Evolutionary conservation across 2,113 vertebrate genomes (phyloP).

Genomic region (Urocitellus parryii): DNA sequence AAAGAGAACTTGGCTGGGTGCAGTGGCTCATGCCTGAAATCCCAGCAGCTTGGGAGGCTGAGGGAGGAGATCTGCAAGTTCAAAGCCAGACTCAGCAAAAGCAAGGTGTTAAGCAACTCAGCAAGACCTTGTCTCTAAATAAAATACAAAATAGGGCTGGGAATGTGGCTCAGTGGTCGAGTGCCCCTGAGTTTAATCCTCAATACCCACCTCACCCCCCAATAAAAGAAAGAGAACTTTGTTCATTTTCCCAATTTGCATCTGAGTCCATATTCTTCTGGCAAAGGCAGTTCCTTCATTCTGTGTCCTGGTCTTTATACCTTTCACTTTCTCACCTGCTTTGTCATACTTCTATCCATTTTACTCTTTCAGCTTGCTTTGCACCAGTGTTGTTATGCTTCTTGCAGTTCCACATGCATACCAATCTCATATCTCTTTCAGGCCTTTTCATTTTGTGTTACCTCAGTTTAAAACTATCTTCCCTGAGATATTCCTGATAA

Average conservation of each 20-base stretch:
- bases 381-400: neutral
- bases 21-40: too few relatives aligned
- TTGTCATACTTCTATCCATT: neutral
- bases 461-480: neutral
- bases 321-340: neutral
- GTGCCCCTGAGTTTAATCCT: too few relatives aligned
- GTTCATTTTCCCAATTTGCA: neutral
- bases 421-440: neutral
- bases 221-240: neutral
- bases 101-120: too few relatives aligned
- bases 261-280: neutral
- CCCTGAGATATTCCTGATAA: constrained; percentile 19
- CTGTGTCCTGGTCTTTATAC: neutral
- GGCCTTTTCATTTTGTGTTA: neutral
- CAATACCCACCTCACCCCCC: too few relatives aligned
- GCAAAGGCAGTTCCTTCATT: neutral
- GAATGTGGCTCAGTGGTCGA: too few relatives aligned
- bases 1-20: neutral
- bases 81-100: too few relatives aligned
- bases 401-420: neutral
- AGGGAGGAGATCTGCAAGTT: too few relatives aligned
- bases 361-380: neutral
- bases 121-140: too few relatives aligned
- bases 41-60: too few relatives aligned
- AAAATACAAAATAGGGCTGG: too few relatives aligned